phyloP scores from a whole-genome alignment of 2,113 vertebrate species.

The Brienomyrus longianalis region DNA sequence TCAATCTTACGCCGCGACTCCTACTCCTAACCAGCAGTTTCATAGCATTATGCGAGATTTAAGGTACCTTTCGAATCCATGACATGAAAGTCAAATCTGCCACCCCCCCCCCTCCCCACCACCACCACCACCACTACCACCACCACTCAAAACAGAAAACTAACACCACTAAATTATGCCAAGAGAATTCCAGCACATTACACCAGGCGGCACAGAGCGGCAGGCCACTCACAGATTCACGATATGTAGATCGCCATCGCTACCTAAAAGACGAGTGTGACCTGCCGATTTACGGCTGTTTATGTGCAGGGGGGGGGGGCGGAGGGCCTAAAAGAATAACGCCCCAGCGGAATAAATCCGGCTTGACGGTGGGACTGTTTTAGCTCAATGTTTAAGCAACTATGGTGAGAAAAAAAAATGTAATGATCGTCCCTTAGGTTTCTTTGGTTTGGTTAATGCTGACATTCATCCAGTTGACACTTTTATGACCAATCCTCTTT shows the following conservation, averaged over 20 bases:
- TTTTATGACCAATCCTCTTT: conserved; percentile 13
- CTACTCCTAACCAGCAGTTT: neutral
- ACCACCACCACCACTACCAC: neutral
- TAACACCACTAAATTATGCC: conserved; percentile 17
- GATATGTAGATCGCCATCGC: conserved; percentile 48
- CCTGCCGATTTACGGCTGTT: conserved; percentile 44
- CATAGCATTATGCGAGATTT: neutral
- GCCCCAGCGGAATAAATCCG: conserved; percentile 52
- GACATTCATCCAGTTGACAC: conserved; percentile 3
- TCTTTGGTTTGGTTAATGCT: neutral
- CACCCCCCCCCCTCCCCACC: neutral
- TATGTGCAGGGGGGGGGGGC: conserved; percentile 51
- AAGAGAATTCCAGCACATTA: conserved; percentile 45
- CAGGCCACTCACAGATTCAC: conserved; percentile 44
- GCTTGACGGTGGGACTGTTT: conserved; percentile 23
- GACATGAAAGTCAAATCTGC: neutral
- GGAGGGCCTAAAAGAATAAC: conserved; percentile 41
- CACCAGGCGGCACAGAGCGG: conserved; percentile 24
- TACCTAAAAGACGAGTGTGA: conserved; percentile 49
- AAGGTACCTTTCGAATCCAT: neutral
- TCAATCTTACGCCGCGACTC: neutral
- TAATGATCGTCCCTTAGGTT: conserved; percentile 26
- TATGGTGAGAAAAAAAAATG: conserved; percentile 32
- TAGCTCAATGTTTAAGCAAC: conserved; percentile 9
- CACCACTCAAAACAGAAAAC: neutral